These are phyloP conservation scores for Nyleta sp. DNA, from an alignment of 2,888 invertebrate genomes.

Conservation along the genomic window DNA sequence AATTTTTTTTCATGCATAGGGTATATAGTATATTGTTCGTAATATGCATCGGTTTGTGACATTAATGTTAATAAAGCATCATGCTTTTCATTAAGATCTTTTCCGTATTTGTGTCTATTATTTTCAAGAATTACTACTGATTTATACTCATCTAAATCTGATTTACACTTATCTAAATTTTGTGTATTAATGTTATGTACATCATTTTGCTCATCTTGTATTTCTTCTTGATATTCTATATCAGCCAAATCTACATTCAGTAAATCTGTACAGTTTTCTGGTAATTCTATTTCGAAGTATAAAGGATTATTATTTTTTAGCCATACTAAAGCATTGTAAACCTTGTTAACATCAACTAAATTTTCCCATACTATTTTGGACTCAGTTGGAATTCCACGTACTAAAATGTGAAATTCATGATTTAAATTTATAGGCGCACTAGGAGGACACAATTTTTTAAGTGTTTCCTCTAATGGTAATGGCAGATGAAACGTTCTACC, in stretches of 20 bases:
- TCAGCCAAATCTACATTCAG: slow-evolving; percentile 27
- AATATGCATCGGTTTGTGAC: slow-evolving; percentile 4
- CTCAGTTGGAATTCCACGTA: slow-evolving; percentile 72
- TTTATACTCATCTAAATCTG: too few relatives aligned
- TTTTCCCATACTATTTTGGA: slow-evolving; percentile 70
- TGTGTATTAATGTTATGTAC: too few relatives aligned
- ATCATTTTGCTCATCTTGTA: background rate
- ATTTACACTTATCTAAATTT: too few relatives aligned
- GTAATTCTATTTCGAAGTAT: slow-evolving; percentile 67
- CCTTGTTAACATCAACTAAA: slow-evolving; percentile 71
- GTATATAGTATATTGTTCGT: slow-evolving; percentile 9
- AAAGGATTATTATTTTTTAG: slow-evolving; percentile 70
- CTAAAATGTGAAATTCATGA: slow-evolving; percentile 73
- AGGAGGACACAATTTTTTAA: slow-evolving; percentile 71
- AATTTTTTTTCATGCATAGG: slow-evolving; percentile 13
- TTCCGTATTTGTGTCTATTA: background rate
- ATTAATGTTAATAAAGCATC: slow-evolving; percentile 5
- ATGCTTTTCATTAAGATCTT: background rate
- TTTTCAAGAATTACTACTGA: slow-evolving; percentile 11
- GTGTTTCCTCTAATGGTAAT: slow-evolving; percentile 73
- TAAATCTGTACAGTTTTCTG: slow-evolving; percentile 32
- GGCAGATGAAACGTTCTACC: slow-evolving; percentile 75
- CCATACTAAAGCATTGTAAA: slow-evolving; percentile 69
- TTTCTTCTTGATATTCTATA: slow-evolving; percentile 45
- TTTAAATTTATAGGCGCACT: slow-evolving; percentile 70